phyloP scores from a whole-genome alignment of 1,140 invertebrate genomes.

The Eulimnadia texana region DNA sequence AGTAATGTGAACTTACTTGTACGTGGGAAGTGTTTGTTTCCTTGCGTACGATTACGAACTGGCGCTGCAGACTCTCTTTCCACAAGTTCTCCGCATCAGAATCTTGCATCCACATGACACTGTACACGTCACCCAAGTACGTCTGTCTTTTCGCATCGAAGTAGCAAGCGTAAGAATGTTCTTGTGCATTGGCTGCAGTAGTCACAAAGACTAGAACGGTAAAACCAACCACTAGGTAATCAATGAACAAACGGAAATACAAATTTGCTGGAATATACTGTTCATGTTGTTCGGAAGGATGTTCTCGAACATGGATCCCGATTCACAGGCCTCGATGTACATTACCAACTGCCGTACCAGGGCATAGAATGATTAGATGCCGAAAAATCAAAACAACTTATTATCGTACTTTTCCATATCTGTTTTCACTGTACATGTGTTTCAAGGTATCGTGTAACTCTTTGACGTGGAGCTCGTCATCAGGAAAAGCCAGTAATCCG shows the following conservation, averaged over 20 bases:
- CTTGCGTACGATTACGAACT: constrained; percentile 40
- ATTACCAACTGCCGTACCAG: constrained; percentile 35
- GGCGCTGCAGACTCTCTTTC: constrained; percentile 37
- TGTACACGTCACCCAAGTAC: constrained; percentile 45
- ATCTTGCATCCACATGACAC: constrained; percentile 52
- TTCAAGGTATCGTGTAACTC: constrained; percentile 29
- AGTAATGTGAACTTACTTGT: background rate
- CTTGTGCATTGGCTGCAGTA: constrained; percentile 44
- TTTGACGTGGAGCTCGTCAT: constrained; percentile 24
- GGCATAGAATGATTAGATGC: background rate
- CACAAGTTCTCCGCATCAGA: constrained; percentile 40
- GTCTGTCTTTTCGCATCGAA: constrained; percentile 35
- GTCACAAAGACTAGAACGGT: constrained; percentile 41
- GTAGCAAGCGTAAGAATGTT: constrained; percentile 47
- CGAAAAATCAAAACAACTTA: background rate
- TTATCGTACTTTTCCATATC: constrained; percentile 29
- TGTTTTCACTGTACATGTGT: constrained; percentile 33
- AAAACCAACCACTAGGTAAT: constrained; percentile 13
- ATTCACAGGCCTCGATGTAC: constrained; percentile 51
- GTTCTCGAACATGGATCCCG: constrained; percentile 48
- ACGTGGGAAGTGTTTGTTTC: constrained; percentile 46
- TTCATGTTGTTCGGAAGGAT: constrained; percentile 38
- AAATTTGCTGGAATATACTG: constrained; percentile 32
- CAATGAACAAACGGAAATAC: constrained; percentile 1
- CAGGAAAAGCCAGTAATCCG: constrained; percentile 41